Evolutionary conservation across 1,140 invertebrate species (phyloP).

Genomic region (Hermatobates lingyangjiaoensis): DNA sequence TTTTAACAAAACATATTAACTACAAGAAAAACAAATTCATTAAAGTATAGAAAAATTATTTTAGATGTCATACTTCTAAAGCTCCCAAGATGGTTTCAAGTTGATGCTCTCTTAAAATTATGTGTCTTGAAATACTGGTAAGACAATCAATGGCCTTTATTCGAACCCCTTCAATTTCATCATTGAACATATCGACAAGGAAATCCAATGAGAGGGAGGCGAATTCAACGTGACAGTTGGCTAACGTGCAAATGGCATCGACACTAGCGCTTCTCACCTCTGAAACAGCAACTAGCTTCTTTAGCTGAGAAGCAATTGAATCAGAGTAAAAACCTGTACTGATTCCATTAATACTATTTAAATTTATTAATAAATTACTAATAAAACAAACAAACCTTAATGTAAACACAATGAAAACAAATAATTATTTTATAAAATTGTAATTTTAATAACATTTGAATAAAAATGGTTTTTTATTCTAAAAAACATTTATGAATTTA

Average conservation of each 20-base stretch:
- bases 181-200: slow-evolving; percentile 99
- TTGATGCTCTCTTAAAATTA: slow-evolving; percentile 83
- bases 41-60: neutral
- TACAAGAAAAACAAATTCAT: neutral
- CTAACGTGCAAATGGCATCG: slow-evolving; percentile 79
- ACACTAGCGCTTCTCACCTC: slow-evolving; percentile 89
- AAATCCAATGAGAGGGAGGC: slow-evolving; percentile 80
- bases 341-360: neutral
- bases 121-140: slow-evolving; percentile 68
- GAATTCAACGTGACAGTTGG: slow-evolving; percentile 65
- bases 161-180: slow-evolving; percentile 95
- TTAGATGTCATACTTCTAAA: slow-evolving; percentile 56
- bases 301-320: neutral
- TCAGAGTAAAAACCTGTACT: neutral
- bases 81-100: slow-evolving; percentile 86
- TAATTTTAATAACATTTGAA: too few relatives aligned
- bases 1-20: neutral
- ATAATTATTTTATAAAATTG: too few relatives aligned
- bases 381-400: neutral
- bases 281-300: slow-evolving; percentile 21
- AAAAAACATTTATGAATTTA: too few relatives aligned
- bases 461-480: too few relatives aligned
- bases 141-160: slow-evolving; percentile 85
- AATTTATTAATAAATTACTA: neutral
- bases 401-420: too few relatives aligned